Conservation (phyloP, 2,888 invertebrate species). For the Agriopis leucophaearia region DNA sequence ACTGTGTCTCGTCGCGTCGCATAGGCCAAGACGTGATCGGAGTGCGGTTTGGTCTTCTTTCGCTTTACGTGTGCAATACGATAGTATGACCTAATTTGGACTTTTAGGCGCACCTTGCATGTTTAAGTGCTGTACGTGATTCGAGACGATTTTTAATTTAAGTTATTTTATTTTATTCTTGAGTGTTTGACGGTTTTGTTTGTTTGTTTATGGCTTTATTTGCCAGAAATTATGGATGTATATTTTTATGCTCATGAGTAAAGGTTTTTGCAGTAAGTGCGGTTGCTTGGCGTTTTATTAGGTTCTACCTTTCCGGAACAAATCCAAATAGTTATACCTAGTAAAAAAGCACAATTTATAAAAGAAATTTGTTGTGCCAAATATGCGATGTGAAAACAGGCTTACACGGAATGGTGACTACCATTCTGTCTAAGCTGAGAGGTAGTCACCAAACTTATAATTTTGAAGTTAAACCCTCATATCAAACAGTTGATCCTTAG, state of each 20-base stretch:
- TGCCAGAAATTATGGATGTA: conserved; percentile 18
- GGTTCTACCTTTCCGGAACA: neutral
- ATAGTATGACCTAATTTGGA: conserved; percentile 42
- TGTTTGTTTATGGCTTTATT: conserved; percentile 19
- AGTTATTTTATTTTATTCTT: conserved; percentile 12
- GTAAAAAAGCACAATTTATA: neutral
- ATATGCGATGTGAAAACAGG: too few relatives aligned
- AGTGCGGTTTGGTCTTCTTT: neutral
- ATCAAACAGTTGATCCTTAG: too few relatives aligned
- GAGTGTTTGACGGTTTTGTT: conserved; percentile 17
- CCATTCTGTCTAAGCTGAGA: too few relatives aligned
- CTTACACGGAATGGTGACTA: too few relatives aligned
- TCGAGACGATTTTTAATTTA: conserved; percentile 22
- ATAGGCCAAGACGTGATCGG: too few relatives aligned
- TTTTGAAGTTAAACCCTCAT: too few relatives aligned
- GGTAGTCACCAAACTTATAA: too few relatives aligned
- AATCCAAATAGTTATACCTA: neutral
- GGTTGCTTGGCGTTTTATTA: neutral
- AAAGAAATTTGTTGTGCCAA: too few relatives aligned
- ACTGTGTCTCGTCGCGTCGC: neutral
- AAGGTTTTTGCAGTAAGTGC: conserved; percentile 7
- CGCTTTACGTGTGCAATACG: conserved; percentile 37
- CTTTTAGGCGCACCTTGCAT: conserved; percentile 37
- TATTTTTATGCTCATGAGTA: conserved; percentile 2
- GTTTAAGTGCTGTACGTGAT: conserved; percentile 36